Evolutionary conservation across 2,888 invertebrate species (phyloP).

Genomic region (Ophion obscuratus): DNA sequence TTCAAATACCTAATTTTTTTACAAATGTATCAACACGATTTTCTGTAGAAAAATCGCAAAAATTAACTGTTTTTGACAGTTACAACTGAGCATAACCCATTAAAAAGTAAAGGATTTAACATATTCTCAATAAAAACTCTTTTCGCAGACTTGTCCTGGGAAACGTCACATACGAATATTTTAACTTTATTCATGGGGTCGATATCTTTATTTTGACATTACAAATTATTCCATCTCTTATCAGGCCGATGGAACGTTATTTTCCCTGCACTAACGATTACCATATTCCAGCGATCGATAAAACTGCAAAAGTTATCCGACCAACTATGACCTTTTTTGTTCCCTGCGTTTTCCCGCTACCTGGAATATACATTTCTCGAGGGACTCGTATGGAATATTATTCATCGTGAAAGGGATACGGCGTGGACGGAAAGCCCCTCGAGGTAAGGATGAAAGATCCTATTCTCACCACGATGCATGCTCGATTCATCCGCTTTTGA

Average conservation of each 20-base stretch:
- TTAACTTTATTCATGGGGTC: constrained; percentile 31
- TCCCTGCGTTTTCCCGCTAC: constrained; percentile 24
- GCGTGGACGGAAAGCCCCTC: constrained; percentile 43
- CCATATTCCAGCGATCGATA: constrained; percentile 51
- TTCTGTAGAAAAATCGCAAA: neutral
- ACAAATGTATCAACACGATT: no score
- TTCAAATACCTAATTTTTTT: no score
- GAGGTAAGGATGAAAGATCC: constrained; percentile 38
- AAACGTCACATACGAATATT: neutral
- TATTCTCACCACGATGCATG: constrained; percentile 41
- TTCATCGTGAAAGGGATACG: constrained; percentile 56
- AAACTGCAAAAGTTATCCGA: constrained; percentile 39
- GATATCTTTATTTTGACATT: constrained; percentile 5
- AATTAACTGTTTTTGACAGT: no score
- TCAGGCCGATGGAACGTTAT: constrained; percentile 36
- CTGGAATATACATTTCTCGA: constrained; percentile 54
- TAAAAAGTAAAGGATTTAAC: neutral
- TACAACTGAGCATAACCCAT: no score
- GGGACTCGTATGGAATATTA: constrained; percentile 49
- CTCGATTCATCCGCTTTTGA: constrained; percentile 38
- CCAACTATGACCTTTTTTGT: constrained; percentile 10
- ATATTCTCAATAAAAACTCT: neutral
- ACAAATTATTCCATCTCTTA: constrained; percentile 39
- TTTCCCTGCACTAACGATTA: constrained; percentile 13
- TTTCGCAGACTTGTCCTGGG: neutral